Evolutionary conservation across 2,888 invertebrate genomes (phyloP), one percentile per base, ranked within the genome.

Genomic region (Quadroppia sp.): DNA sequence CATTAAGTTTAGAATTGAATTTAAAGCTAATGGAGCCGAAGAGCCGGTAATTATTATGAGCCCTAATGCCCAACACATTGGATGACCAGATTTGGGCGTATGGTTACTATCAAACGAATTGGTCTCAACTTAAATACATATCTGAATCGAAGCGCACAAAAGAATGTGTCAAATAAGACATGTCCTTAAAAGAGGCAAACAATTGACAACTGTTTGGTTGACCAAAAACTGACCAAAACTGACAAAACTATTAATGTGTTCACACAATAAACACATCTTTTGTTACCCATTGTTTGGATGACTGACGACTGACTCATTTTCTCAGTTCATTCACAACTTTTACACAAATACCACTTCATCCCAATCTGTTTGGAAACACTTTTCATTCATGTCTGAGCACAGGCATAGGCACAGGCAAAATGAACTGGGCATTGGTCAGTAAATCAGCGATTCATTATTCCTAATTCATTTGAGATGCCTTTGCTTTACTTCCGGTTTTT

Each of bases 391-490:
- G 45, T 2, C 11, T 36, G 36, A 36, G 36, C 15, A 45, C 45
- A 45, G 15, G 17, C 45, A 45, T 45, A 45, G 45, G 45, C 36
- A 36, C 36, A 4, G 36, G 36, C 36, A 36, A 9, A 36, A 15
- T 20, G 23, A 0, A 36, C 67, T 67, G 36, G 9, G 13, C 23
- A 36, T 15, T 67, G 67, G 42, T 42, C 67, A 67, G 67, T 42
- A 67, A 67, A 67, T 67, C 67, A 67, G 42, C 67, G 67, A 67
- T 36, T 64, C 64, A 64, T 64, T 64, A 64, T 64, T 64, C 7
- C 7, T 32, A 4, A 36, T 36, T 67, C 67, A 40, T 67, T 67
- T 67, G 67, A 40, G 42, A 67, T 42, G 67, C 23, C 32, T 67
- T 67, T 40, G 23, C 23, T 36, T 42, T 42, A 67, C 67, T 67